These are phyloP conservation scores for Sinocyclocheilus maitianheensis DNA, from an alignment of 2,113 vertebrate genomes.

Conservation along the genomic window DNA sequence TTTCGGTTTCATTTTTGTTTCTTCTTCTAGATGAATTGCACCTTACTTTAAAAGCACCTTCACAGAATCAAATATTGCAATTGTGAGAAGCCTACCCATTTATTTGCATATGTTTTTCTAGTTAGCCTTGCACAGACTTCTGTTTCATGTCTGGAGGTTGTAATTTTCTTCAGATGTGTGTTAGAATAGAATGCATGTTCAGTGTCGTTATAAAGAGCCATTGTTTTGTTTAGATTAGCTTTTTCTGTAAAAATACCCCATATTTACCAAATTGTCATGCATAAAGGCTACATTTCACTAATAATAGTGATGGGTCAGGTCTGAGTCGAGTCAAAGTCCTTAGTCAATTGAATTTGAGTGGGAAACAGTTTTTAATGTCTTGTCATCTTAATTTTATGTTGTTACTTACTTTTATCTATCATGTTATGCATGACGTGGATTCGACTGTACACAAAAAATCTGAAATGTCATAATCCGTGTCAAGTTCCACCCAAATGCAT, in stretches of 20 bases:
- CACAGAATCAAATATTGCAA: neutral
- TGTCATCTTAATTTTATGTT: neutral
- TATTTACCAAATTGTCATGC: neutral
- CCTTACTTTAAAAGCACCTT: slow-evolving; percentile 47
- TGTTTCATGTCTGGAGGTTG: slow-evolving; percentile 60
- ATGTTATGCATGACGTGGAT: neutral
- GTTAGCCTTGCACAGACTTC: slow-evolving; percentile 46
- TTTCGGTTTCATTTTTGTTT: slow-evolving; percentile 34
- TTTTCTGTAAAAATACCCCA: neutral
- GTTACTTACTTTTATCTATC: neutral
- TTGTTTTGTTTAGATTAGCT: neutral
- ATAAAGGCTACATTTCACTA: neutral
- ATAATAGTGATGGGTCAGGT: neutral
- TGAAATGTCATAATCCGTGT: neutral
- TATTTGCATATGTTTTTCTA: slow-evolving; percentile 48
- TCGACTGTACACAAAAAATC: neutral
- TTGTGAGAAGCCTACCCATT: slow-evolving; percentile 34
- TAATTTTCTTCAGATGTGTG: slow-evolving; percentile 46
- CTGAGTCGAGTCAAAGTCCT: neutral
- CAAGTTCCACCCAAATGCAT: too few species aligned
- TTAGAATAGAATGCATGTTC: slow-evolving; percentile 47
- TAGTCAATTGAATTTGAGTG: too few species aligned
- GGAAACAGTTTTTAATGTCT: neutral
- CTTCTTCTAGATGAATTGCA: slow-evolving; percentile 44
- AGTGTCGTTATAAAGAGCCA: neutral